Evolutionary conservation across 2,113 vertebrate species (phyloP).

Genomic region (Polypterus bichir): DNA sequence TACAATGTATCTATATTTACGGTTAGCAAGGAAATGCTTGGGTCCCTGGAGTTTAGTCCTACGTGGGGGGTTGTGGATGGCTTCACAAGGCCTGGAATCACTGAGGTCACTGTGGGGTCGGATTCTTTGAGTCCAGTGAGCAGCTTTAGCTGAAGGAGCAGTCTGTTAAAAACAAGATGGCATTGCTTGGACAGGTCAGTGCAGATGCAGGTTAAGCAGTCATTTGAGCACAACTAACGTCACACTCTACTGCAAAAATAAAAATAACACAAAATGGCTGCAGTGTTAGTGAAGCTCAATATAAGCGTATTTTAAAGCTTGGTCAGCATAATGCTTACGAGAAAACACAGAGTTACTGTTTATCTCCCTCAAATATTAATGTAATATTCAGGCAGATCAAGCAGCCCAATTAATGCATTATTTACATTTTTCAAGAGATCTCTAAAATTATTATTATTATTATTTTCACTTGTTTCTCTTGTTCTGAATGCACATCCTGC

Average conservation of each 20-base stretch:
- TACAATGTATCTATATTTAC: conserved; percentile 41
- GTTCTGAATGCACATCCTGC: too few species aligned
- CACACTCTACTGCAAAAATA: not conserved
- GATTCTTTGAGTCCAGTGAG: conserved; percentile 36
- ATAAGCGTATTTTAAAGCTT: too few species aligned
- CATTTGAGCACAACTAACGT: not conserved
- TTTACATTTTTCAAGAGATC: too few species aligned
- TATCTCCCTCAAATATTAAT: too few species aligned
- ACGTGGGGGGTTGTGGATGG: conserved; percentile 24
- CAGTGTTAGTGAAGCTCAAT: too few species aligned
- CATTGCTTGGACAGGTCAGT: conserved; percentile 29
- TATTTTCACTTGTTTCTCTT: too few species aligned
- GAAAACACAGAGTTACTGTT: too few species aligned
- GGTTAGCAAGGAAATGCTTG: conserved; percentile 38
- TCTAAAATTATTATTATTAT: too few species aligned
- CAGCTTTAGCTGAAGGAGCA: conserved; percentile 39
- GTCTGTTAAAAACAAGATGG: conserved; percentile 44
- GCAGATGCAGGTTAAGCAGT: conserved; percentile 2
- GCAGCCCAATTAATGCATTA: too few species aligned
- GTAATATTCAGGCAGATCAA: too few species aligned
- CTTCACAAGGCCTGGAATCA: not conserved
- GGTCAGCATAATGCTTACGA: too few species aligned
- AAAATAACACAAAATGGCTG: too few species aligned
- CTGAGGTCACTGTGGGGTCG: conserved; percentile 27
- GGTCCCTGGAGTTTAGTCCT: conserved; percentile 38